Conservation (phyloP, 2,113 vertebrate genomes). For the Takifugu flavidus region DNA sequence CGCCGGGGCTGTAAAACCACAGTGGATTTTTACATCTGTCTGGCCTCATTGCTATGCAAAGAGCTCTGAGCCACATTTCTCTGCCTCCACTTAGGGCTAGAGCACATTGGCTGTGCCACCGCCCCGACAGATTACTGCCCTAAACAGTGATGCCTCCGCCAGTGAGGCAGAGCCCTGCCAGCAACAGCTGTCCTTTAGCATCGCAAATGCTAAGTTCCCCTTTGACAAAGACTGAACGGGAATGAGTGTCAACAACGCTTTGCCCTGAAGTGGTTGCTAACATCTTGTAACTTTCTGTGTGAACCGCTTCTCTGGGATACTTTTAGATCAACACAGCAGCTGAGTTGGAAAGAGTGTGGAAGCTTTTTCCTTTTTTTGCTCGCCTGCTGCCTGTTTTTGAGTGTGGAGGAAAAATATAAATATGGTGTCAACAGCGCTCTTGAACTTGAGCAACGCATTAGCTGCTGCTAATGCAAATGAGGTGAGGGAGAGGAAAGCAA, state of each 20-base stretch:
- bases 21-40: conserved; percentile 74
- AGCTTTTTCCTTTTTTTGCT: conserved; percentile 18
- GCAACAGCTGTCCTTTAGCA: conserved; percentile 77
- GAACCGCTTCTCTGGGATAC: conserved; percentile 49
- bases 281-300: conserved; percentile 64
- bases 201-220: conserved; percentile 62
- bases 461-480: conserved; percentile 65
- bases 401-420: conserved; percentile 11
- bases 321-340: conserved; percentile 33
- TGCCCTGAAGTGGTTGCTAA: conserved; percentile 44
- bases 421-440: conserved; percentile 50
- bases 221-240: conserved; percentile 65
- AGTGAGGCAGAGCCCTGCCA: conserved; percentile 64
- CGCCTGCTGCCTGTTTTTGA: conserved; percentile 17
- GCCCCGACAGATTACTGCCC: conserved; percentile 67
- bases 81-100: conserved; percentile 46
- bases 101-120: conserved; percentile 54
- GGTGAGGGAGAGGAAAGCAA: conserved; percentile 63
- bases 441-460: conserved; percentile 36
- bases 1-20: conserved; percentile 53
- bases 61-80: conserved; percentile 54
- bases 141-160: conserved; percentile 43
- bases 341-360: conserved; percentile 38
- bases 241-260: conserved; percentile 61
- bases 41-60: conserved; percentile 72